phyloP scores from a whole-genome alignment of 2,113 vertebrate genomes.

The Anas platyrhynchos region DNA sequence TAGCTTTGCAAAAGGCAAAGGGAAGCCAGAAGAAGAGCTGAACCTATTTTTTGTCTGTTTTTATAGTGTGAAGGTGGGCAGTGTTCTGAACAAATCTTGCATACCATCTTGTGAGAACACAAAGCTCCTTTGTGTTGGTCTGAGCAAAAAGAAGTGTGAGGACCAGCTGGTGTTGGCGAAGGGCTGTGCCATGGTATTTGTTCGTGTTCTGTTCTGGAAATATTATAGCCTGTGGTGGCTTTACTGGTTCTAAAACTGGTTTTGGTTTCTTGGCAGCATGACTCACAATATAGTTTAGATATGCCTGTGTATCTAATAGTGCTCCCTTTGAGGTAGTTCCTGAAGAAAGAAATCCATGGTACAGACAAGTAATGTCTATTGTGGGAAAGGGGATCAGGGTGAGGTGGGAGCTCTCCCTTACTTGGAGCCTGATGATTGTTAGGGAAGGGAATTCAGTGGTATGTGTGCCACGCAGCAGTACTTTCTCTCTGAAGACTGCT shows the following conservation, averaged over 20 bases:
- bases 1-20: neutral
- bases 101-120: neutral
- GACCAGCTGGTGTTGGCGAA: neutral
- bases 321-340: neutral
- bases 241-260: neutral
- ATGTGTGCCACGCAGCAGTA: neutral
- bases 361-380: neutral
- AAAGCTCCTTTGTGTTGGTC: neutral
- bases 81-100: neutral
- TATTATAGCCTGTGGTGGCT: neutral
- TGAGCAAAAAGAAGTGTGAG: neutral
- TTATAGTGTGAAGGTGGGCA: neutral
- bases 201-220: neutral
- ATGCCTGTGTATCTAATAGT: neutral
- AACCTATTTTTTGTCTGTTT: neutral
- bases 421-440: neutral
- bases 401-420: neutral
- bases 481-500: neutral
- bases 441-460: neutral
- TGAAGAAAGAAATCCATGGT: neutral
- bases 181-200: neutral
- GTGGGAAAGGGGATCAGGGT: neutral
- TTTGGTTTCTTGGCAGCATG: slow-evolving; percentile 20
- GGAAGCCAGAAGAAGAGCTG: neutral
- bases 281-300: neutral